A percentile compares a stretch with the other conserved stretches of the same genome.
Evolutionary conservation across 2,113 vertebrate species (phyloP).

Genomic region (Solea senegalensis): DNA sequence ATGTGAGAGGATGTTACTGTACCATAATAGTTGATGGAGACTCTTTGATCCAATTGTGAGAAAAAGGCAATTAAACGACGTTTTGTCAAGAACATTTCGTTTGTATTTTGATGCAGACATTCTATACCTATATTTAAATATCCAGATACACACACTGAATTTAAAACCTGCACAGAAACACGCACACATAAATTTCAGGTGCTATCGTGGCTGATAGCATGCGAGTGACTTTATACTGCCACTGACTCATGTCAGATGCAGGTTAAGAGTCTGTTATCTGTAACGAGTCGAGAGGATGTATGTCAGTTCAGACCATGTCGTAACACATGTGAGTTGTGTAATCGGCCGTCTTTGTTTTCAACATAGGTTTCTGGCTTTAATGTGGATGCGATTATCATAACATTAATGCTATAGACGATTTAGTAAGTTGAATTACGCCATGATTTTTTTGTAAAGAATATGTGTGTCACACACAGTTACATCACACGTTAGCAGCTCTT

Average conservation of each 20-base stretch:
- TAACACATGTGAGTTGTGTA: background rate
- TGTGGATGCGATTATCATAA: too few relatives aligned
- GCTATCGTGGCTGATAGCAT: background rate
- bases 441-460: background rate
- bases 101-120: too few relatives aligned
- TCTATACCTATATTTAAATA: too few relatives aligned
- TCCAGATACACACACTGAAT: too few relatives aligned
- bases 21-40: too few relatives aligned
- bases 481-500: background rate
- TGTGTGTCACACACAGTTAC: background rate
- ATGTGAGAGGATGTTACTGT: too few relatives aligned
- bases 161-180: background rate
- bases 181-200: background rate
- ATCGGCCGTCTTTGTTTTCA: background rate
- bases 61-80: too few relatives aligned
- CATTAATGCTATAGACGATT: too few relatives aligned
- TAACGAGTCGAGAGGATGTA: background rate
- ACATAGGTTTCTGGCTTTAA: background rate
- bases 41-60: too few relatives aligned
- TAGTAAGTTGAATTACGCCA: too few relatives aligned
- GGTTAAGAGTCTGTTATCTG: background rate
- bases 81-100: too few relatives aligned
- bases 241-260: background rate
- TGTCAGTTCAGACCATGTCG: background rate
- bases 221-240: conserved; percentile 5